phyloP scores from a whole-genome alignment of 2,113 vertebrate genomes.

The Limnothrissa miodon region DNA sequence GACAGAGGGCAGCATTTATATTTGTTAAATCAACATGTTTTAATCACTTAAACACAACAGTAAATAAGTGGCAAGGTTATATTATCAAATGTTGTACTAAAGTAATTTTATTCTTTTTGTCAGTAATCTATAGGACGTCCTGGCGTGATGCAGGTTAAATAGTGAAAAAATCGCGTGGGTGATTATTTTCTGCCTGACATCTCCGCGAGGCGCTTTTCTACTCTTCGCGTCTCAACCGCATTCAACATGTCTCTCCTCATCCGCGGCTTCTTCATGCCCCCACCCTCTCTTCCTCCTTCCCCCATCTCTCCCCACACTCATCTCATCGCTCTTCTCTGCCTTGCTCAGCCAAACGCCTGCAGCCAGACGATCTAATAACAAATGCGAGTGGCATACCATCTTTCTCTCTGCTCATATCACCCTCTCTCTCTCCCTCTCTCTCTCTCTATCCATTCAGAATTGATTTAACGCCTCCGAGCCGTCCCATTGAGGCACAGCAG shows the following conservation, averaged over 20 bases:
- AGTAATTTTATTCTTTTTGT: background rate
- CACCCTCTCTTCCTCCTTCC: background rate
- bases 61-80: no score
- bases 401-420: slow-evolving; percentile 43
- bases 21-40: no score
- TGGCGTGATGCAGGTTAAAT: background rate
- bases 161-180: background rate
- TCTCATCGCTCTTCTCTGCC: background rate
- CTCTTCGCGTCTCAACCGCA: background rate
- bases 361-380: background rate
- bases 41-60: no score
- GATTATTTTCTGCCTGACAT: background rate
- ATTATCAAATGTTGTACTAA: no score
- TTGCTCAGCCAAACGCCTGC: background rate
- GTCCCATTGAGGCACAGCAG: background rate
- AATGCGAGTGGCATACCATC: slow-evolving; percentile 12
- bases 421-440: background rate
- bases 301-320: background rate
- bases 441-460: slow-evolving; percentile 12
- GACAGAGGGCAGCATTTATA: no score
- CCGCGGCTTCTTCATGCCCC: background rate
- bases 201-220: background rate
- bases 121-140: background rate
- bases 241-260: background rate
- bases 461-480: slow-evolving; percentile 11